A percentile compares a stretch with the other conserved stretches of the same genome.
Conservation (phyloP, 2,888 invertebrate species). For the Monochamus alternatus region DNA sequence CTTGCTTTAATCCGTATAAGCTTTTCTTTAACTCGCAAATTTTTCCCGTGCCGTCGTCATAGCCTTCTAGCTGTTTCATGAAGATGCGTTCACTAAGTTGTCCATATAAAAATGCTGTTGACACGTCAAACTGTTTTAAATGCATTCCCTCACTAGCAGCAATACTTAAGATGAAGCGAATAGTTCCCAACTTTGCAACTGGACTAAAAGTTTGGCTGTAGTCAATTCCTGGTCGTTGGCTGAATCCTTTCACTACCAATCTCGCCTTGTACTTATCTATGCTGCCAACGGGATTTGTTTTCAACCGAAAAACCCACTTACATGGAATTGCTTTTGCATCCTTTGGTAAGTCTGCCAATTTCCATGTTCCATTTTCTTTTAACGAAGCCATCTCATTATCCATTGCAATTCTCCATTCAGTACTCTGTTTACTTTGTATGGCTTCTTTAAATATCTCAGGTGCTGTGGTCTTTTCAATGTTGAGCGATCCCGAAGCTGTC, state of each 20-base stretch:
- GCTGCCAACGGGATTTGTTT: conserved; percentile 59
- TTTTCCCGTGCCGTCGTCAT: conserved; percentile 24
- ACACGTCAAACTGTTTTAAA: conserved; percentile 59
- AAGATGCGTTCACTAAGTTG: conserved; percentile 49
- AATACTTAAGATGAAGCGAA: conserved; percentile 54
- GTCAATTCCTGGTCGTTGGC: conserved; percentile 55
- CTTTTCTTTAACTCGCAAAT: conserved; percentile 25
- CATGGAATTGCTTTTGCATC: conserved; percentile 53
- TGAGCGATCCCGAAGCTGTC: too few species aligned
- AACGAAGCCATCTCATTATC: conserved; percentile 58
- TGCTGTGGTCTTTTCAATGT: too few species aligned
- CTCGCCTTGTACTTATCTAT: too few species aligned
- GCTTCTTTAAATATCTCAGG: too few species aligned
- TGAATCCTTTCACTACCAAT: too few species aligned
- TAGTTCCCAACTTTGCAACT: conserved; percentile 54
- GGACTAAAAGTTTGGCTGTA: conserved; percentile 60
- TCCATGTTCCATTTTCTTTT: conserved; percentile 60
- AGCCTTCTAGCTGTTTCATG: conserved; percentile 49
- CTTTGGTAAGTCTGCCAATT: conserved; percentile 42
- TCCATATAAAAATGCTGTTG: conserved; percentile 54
- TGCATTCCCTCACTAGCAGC: conserved; percentile 55
- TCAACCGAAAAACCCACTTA: conserved; percentile 59
- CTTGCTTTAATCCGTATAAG: conserved; percentile 35
- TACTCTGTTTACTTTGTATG: too few species aligned
- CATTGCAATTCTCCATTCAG: too few species aligned